phyloP scores from a whole-genome alignment of 2,888 invertebrate species.

The Ischnura elegans region DNA sequence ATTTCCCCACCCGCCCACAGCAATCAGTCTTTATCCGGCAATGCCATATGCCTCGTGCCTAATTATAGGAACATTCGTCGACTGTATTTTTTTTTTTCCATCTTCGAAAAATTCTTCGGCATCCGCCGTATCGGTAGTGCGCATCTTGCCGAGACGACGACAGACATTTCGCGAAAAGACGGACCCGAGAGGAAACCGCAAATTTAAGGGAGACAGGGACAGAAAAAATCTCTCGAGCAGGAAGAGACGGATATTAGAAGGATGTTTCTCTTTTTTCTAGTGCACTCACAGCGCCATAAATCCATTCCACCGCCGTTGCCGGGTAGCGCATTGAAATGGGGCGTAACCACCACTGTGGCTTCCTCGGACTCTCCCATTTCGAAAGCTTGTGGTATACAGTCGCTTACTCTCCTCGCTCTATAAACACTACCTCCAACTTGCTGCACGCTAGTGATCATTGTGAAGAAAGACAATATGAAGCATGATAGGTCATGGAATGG shows the following conservation, averaged over 20 bases:
- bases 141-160: not conserved
- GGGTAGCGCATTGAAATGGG: slow-evolving; percentile 57
- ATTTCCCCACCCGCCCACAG: slow-evolving; percentile 2
- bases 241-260: not conserved
- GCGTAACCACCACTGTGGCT: slow-evolving; percentile 53
- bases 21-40: slow-evolving; percentile 37
- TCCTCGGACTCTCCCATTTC: slow-evolving; percentile 9
- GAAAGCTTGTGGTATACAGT: not conserved
- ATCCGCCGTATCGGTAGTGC: not conserved
- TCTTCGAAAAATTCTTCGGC: slow-evolving; percentile 12
- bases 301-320: slow-evolving; percentile 7
- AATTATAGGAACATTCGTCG: slow-evolving; percentile 25
- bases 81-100: not conserved
- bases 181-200: slow-evolving; percentile 40
- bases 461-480: no score
- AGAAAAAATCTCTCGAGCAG: not conserved
- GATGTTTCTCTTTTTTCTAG: slow-evolving; percentile 8
- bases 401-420: not conserved
- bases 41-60: slow-evolving; percentile 39
- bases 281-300: slow-evolving; percentile 42
- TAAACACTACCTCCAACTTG: not conserved
- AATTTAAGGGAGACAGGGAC: slow-evolving; percentile 12
- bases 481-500: no score
- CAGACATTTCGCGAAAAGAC: not conserved
- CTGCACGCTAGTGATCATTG: no score